Base-by-base conservation (phyloP, 2,797 vertebrate genomes). In the Sebastes matsubarae region DNA sequence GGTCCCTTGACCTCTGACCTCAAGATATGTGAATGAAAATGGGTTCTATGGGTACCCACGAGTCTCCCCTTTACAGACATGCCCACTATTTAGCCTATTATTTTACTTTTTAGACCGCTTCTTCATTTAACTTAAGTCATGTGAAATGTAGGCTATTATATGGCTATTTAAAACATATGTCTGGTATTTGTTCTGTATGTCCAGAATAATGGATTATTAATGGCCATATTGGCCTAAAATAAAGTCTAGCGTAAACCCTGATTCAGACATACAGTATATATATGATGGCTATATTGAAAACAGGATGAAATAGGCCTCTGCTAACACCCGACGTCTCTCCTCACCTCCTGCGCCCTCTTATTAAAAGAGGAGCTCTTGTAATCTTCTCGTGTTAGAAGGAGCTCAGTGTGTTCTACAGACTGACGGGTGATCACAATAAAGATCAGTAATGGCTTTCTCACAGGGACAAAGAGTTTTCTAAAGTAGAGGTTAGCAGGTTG, bases 401-500 rank as follows among this genome's bases (percentile, higher is more conserved):
- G 69, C 70, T 63, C 74, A 36, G 72, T 6, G 58, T 68, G 59
- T 77, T 22, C 75, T 24, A 24, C 72, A 55, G 74, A 60, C 72
- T 67, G 77, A 83, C 54, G 29, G 58, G 5, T 6, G 75, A 82
- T 80, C 68, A 64, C 29, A 73, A 72, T 71, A 68, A 74, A 77
- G 80, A 80, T 77, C 82, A 81, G 77, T 46, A 38, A 80, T 75
- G 68, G 61, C 52, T 74, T 82, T 80, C 68, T n/a, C 66, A 18
- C 36, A 4, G 72, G 52, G 64, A 81, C 72, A 83, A 74, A 85
- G 78, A 71, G 27, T 60, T 79, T 55, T 59, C 34, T 65, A 69
- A 68, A 77, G 46, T 2, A 12, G 57, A 61, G 71, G 67, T 54
- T 73, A 75, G 7, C 58, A 52, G 65, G 66, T 50, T 38, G 38